Percentiles rank a stretch among this genome's conserved stretches.
Conservation (phyloP, 2,113 vertebrate species). For the Sinocyclocheilus grahami region DNA sequence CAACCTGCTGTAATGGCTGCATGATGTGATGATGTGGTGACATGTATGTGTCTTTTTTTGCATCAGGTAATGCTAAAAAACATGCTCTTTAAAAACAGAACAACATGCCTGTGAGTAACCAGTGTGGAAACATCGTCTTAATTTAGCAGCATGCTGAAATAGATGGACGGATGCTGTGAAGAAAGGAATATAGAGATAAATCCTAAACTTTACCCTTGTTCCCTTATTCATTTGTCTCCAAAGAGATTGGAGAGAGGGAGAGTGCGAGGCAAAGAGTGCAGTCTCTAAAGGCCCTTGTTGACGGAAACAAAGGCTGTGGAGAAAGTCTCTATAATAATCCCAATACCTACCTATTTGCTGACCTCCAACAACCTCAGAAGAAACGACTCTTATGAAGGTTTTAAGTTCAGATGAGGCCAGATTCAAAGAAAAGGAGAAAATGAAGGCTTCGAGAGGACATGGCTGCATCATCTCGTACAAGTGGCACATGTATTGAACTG, state of each 20-base stretch:
- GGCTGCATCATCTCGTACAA: neutral
- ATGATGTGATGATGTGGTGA: neutral
- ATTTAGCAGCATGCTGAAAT: neutral
- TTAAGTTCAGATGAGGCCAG: conserved; percentile 6
- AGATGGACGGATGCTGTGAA: neutral
- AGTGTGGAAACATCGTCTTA: conserved; percentile 20
- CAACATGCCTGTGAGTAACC: neutral
- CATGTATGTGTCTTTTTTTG: neutral
- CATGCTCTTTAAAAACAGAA: neutral
- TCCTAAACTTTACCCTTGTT: conserved; percentile 17
- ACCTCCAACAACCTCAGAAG: conserved; percentile 28
- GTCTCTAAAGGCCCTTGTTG: conserved; percentile 39
- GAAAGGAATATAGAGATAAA: conserved; percentile 30
- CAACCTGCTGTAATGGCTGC: neutral
- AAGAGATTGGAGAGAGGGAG: conserved; percentile 31
- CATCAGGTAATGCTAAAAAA: conserved; percentile 1
- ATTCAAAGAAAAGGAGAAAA: conserved; percentile 18
- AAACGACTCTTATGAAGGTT: conserved; percentile 32
- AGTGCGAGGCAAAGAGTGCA: neutral
- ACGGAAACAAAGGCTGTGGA: conserved; percentile 39
- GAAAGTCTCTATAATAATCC: conserved; percentile 32
- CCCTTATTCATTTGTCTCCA: conserved; percentile 38
- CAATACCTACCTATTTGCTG: conserved; percentile 26
- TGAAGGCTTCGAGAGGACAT: neutral
- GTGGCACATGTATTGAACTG: neutral